Conservation (phyloP, 2,797 vertebrate genomes). For the Enteromius afrohamiltoni region DNA sequence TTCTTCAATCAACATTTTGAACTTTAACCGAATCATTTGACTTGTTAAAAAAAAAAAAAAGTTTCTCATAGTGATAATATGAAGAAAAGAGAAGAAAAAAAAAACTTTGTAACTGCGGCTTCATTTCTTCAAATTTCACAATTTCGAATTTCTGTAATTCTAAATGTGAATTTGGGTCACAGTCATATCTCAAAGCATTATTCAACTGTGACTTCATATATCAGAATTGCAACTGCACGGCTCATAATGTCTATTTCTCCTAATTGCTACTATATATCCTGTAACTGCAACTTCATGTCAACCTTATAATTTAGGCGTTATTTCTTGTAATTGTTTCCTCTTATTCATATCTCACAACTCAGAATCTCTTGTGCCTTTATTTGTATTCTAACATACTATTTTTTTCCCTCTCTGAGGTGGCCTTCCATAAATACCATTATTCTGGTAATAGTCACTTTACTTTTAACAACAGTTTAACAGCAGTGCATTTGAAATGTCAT, state of each 20-base stretch:
- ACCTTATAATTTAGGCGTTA: not conserved
- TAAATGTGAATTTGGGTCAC: too few species aligned
- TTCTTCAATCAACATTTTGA: not conserved
- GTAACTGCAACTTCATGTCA: not conserved
- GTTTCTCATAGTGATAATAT: not conserved
- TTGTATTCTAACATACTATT: not conserved
- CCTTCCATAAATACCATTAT: slow-evolving; percentile 1
- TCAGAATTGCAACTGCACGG: not conserved
- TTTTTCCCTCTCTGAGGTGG: not conserved
- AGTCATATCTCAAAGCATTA: not conserved
- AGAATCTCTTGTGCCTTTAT: not conserved
- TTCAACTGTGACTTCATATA: not conserved
- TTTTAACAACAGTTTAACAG: not conserved
- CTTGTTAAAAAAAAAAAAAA: too few species aligned
- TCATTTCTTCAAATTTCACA: not conserved
- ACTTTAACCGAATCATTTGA: not conserved
- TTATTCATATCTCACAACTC: not conserved
- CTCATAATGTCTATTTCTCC: not conserved
- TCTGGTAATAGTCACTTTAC: not conserved
- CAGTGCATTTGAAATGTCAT: slow-evolving; percentile 2
- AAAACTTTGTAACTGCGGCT: not conserved
- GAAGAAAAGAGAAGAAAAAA: not conserved
- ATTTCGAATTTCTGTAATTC: not conserved
- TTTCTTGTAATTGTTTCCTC: not conserved
- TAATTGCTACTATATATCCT: not conserved